Base-by-base conservation (phyloP, 2,113 vertebrate genomes). In the Rhea americana region DNA sequence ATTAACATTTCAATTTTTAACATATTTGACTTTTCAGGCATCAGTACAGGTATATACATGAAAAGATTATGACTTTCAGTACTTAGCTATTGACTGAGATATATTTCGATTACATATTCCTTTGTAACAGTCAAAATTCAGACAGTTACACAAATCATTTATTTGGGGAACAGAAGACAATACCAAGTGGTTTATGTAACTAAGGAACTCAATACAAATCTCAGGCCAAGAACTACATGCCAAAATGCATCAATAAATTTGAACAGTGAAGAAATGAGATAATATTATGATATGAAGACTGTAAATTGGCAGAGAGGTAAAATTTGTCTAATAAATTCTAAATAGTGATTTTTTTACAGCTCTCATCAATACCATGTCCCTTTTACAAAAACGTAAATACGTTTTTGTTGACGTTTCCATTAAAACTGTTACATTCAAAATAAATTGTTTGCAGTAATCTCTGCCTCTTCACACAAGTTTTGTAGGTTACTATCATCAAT, bases 261-360 rank as follows among this genome's bases (percentile, higher is more conserved):
- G 50, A 92, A 21, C 55, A 65, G 59, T 47, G 63, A 87, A 75
- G 37, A 82, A 90, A 91, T 84, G 85, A 90, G 55, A 37, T 37
- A 43, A 43, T 93, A 28, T 90, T 76, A 79, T 48, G 58, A 90
- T 93, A 62, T 82, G 25, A 82, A 53, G 62, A 78, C 7, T 39
- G 39, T 93, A 93, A 86, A 93, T 91, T 72, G 75, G 68, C 56
- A 78, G 83, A 90, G 72, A 65, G 63, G 59, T 55, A 88, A 93
- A 93, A 90, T 93, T 93, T 90, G n/a, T 83, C 71, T 90, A 93
- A 91, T 93, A 95, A 96, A 96, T 94, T 93, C 84, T 76, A 89
- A 87, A 91, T 80, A 89, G 55, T 82, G 78, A 87, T 85, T 77
- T 85, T 84, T 79, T 47, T 94, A 55, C 19, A 2, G 35, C 70